A percentile compares a stretch with the other conserved stretches of the same genome.
phyloP scores from a whole-genome alignment of 1,140 invertebrate species.

The Proctacanthus coquilletti region DNA sequence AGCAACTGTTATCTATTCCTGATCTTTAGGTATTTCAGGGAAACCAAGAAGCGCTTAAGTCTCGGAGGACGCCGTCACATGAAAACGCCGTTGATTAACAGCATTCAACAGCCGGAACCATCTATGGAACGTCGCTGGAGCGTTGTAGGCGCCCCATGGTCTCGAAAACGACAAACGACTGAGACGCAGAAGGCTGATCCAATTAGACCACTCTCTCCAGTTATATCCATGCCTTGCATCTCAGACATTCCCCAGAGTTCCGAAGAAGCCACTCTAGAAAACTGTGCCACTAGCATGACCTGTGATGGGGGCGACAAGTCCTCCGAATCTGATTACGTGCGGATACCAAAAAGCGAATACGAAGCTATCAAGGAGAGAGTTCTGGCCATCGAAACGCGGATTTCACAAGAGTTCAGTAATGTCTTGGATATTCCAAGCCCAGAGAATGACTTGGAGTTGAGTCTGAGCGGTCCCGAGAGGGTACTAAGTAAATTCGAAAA shows the following conservation, averaged over 20 bases:
- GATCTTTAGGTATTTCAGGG: constrained; percentile 7
- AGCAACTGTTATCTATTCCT: constrained; percentile 1
- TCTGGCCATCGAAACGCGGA: constrained; percentile 47
- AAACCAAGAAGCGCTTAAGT: constrained; percentile 8
- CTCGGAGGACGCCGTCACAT: constrained; percentile 6
- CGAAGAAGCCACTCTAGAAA: too few relatives aligned
- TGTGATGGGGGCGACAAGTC: too few relatives aligned
- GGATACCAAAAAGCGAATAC: constrained; percentile 53
- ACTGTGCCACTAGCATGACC: too few relatives aligned
- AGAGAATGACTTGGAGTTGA: constrained; percentile 8
- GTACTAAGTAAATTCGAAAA: constrained; percentile 56
- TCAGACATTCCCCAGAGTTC: constrained; percentile 1
- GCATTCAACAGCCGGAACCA: constrained; percentile 22
- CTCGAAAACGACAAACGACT: constrained; percentile 12
- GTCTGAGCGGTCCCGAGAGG: constrained; percentile 23
- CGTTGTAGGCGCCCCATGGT: constrained; percentile 10
- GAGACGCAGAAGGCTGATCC: constrained; percentile 16
- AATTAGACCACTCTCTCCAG: constrained; percentile 1
- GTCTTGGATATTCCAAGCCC: constrained; percentile 15
- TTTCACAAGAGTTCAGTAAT: constrained; percentile 49
- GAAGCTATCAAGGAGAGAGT: constrained; percentile 58
- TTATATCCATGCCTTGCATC: constrained; percentile 3
- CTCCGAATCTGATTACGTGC: constrained; percentile 38
- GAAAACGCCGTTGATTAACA: constrained; percentile 18
- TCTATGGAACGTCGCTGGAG: constrained; percentile 14